These are phyloP conservation scores for Aegotheles bennettii DNA, from an alignment of 2,113 vertebrate species.

Conservation along the genomic window DNA sequence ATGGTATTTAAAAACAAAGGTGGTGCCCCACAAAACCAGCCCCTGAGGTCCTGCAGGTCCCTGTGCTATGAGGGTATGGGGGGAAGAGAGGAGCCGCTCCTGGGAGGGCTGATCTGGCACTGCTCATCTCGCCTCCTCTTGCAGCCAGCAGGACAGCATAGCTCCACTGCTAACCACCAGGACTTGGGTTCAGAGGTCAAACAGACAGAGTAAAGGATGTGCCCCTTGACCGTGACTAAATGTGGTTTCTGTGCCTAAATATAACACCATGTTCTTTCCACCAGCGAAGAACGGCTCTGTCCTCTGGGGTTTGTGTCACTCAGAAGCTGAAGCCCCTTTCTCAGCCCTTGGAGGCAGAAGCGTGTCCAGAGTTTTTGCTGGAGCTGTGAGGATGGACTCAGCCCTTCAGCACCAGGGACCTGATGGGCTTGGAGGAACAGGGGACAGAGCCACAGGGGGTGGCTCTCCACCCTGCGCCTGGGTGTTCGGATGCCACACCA, in stretches of 20 bases:
- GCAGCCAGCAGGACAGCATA: neutral
- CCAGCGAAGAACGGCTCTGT: neutral
- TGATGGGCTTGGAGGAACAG: neutral
- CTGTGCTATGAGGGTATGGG: neutral
- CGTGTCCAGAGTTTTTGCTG: neutral
- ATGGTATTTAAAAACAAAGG: neutral
- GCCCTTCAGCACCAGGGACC: accelerated
- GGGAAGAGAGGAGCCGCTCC: neutral
- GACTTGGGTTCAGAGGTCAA: neutral
- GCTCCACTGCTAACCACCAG: neutral
- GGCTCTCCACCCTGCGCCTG: accelerated
- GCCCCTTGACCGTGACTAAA: neutral
- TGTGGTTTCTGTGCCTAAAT: neutral
- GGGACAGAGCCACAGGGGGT: neutral
- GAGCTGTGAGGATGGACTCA: neutral
- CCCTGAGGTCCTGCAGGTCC: neutral
- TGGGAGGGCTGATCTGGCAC: neutral
- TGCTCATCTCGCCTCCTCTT: neutral
- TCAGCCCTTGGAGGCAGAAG: neutral
- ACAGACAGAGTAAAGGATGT: neutral
- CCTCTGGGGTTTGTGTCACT: neutral
- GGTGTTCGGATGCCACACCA: neutral
- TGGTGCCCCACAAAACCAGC: neutral
- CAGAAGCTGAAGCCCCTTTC: neutral
- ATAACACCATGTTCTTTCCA: neutral